A percentile compares a stretch with the other conserved stretches of the same genome.
phyloP scores from a whole-genome alignment of 92 coral and sea anemone species.

The Chrysogorgia sp. region DNA sequence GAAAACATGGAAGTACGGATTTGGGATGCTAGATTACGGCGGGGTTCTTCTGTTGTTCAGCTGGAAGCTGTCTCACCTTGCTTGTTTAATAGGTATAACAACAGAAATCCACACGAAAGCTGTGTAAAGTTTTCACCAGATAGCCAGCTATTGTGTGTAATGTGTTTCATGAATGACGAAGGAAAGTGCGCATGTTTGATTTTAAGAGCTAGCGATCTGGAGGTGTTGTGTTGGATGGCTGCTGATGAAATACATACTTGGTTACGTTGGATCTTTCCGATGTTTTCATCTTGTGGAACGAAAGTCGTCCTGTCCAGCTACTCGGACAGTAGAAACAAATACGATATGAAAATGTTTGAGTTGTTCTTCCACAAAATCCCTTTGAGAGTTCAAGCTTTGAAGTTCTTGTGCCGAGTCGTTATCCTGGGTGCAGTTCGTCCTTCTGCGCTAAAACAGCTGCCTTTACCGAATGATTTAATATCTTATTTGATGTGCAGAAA shows the following conservation, averaged over 20 bases:
- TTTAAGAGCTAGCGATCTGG: not conserved
- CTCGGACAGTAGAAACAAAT: not conserved
- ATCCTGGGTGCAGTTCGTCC: not conserved
- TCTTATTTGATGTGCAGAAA: not conserved
- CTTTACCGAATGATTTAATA: not conserved
- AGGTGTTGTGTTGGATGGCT: not conserved
- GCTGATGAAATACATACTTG: not conserved
- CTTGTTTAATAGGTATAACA: not conserved
- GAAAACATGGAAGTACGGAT: not conserved
- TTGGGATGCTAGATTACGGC: not conserved
- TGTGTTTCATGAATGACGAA: not conserved
- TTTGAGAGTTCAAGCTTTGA: not conserved
- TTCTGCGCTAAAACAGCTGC: not conserved
- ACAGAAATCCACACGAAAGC: not conserved
- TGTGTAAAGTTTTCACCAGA: not conserved
- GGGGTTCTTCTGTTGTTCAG: not conserved
- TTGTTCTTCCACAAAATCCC: not conserved
- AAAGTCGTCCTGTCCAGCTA: not conserved
- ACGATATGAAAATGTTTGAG: not conserved
- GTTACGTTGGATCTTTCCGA: constrained; percentile 3
- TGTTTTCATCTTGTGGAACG: not conserved
- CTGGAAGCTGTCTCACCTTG: not conserved
- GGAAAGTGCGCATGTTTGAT: not conserved
- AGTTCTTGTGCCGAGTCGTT: not conserved
- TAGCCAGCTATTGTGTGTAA: not conserved